These are phyloP conservation scores for Brachystomella parvula DNA, from an alignment of 1,140 invertebrate genomes.

Conservation along the genomic window DNA sequence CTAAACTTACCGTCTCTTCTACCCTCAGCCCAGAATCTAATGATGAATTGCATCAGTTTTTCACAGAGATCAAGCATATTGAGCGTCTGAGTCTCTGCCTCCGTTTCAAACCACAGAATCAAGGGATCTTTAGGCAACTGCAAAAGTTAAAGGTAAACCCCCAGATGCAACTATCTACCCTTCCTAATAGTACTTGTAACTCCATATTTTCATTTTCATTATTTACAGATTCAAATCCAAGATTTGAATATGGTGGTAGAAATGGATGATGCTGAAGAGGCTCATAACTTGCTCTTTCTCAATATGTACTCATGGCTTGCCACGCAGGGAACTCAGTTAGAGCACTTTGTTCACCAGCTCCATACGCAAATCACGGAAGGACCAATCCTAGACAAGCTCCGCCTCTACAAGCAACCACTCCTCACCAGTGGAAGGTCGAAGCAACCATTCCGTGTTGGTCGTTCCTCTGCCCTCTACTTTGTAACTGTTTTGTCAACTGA, in stretches of 20 bases:
- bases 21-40: background rate
- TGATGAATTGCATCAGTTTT: background rate
- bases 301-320: background rate
- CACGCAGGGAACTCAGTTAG: background rate
- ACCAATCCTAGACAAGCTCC: background rate
- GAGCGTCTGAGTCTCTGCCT: background rate
- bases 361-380: background rate
- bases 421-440: background rate
- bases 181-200: too few species aligned
- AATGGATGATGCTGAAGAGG: background rate
- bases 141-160: background rate
- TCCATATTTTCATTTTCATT: too few species aligned
- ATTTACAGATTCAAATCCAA: background rate
- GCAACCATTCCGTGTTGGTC: background rate
- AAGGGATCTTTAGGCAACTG: background rate
- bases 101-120: background rate
- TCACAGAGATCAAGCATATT: background rate
- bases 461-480: background rate
- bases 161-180: too few species aligned
- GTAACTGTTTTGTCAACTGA: background rate
- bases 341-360: background rate
- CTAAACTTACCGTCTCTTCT: background rate
- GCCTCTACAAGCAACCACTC: background rate
- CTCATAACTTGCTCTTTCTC: background rate
- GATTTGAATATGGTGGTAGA: background rate